A percentile compares a stretch with the other conserved stretches of the same genome.
These are phyloP conservation scores for Pterostichus madidus DNA, from an alignment of 2,888 invertebrate species.

Conservation along the genomic window DNA sequence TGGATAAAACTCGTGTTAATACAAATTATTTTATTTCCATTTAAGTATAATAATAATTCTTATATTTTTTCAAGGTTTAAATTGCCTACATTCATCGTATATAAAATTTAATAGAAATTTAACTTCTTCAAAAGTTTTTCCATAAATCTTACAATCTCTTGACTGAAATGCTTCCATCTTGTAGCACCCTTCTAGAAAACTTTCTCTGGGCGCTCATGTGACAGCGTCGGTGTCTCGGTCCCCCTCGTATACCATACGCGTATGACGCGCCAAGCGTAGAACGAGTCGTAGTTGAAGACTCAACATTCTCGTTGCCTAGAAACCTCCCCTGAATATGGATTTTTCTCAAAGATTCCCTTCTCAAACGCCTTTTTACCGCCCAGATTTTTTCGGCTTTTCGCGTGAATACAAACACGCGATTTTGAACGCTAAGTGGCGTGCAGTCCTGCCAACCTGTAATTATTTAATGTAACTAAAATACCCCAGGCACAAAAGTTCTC, in stretches of 20 bases:
- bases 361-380: slow-evolving; percentile 4
- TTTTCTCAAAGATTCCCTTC: slow-evolving; percentile 27
- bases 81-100: slow-evolving; percentile 22
- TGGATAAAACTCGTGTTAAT: too few species aligned
- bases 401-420: slow-evolving; percentile 58
- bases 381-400: slow-evolving; percentile 54
- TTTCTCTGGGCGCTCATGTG: slow-evolving; percentile 5
- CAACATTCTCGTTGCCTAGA: slow-evolving; percentile 32
- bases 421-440: slow-evolving; percentile 61
- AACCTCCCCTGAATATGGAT: slow-evolving; percentile 47
- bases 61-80: background rate
- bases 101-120: slow-evolving; percentile 42
- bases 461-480: slow-evolving; percentile 63
- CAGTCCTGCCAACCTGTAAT: slow-evolving; percentile 58
- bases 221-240: background rate
- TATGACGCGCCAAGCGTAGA: slow-evolving; percentile 17
- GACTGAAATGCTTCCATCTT: slow-evolving; percentile 15
- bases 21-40: too few species aligned
- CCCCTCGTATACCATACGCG: slow-evolving; percentile 20
- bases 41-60: background rate
- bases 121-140: slow-evolving; percentile 27
- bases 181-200: background rate
- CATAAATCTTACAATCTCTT: slow-evolving; percentile 33
- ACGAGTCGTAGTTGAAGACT: too few species aligned
- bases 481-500: slow-evolving; percentile 39